phyloP scores from a whole-genome alignment of 2,797 vertebrate genomes.

The Adrianichthys oophorus region DNA sequence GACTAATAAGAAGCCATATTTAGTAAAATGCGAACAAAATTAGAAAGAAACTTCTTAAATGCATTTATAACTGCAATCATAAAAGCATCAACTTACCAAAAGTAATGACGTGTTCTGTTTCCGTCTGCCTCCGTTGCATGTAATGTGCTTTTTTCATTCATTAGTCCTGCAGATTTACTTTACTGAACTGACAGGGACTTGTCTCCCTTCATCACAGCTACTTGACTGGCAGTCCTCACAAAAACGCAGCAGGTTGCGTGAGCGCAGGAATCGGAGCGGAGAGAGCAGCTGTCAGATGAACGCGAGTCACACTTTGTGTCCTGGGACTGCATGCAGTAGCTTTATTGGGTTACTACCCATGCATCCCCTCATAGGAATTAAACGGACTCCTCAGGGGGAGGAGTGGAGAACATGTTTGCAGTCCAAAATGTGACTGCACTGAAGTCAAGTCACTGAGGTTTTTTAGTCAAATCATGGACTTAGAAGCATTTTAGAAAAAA shows the following conservation, averaged over 20 bases:
- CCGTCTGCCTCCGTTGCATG: slow-evolving; percentile 41
- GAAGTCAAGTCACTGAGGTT: slow-evolving; percentile 35
- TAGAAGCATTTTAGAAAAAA: slow-evolving; percentile 5
- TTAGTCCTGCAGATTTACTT: slow-evolving; percentile 54
- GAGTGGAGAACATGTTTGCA: slow-evolving; percentile 47
- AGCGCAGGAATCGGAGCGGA: slow-evolving; percentile 37
- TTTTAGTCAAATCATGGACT: slow-evolving; percentile 7
- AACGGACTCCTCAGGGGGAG: slow-evolving; percentile 52
- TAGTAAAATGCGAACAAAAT: neutral
- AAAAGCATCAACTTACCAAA: slow-evolving; percentile 62
- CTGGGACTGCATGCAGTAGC: slow-evolving; percentile 55
- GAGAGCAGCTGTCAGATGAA: slow-evolving; percentile 54
- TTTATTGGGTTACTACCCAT: slow-evolving; percentile 69
- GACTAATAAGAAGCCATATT: neutral
- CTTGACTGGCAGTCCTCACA: slow-evolving; percentile 54
- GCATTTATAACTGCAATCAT: neutral
- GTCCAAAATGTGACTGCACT: slow-evolving; percentile 19
- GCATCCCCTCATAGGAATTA: slow-evolving; percentile 66
- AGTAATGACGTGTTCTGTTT: slow-evolving; percentile 37
- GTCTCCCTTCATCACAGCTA: slow-evolving; percentile 31
- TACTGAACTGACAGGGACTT: slow-evolving; percentile 38
- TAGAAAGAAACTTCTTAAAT: no score
- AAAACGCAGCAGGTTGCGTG: slow-evolving; percentile 44
- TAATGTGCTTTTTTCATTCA: slow-evolving; percentile 56
- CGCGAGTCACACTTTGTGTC: slow-evolving; percentile 67